phyloP scores from a whole-genome alignment of 2,888 invertebrate genomes.

The Hetaerina titia region DNA sequence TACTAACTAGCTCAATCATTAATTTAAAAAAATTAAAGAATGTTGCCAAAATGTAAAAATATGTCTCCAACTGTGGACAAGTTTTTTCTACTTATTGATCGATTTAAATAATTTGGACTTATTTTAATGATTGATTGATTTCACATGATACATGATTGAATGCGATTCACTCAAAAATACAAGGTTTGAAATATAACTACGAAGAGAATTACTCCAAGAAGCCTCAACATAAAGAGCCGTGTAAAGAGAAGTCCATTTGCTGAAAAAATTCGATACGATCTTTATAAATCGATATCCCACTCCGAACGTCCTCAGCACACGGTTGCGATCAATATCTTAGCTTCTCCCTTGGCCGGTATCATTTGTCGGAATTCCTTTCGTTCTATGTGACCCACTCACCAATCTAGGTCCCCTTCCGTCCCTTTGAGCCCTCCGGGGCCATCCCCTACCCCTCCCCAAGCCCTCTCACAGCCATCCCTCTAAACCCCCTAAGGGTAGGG shows the following conservation, averaged over 20 bases:
- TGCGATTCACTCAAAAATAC: too few relatives aligned
- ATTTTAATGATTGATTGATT: too few relatives aligned
- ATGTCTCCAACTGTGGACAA: too few relatives aligned
- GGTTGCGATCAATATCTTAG: neutral
- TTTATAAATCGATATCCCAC: neutral
- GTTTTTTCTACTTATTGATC: too few relatives aligned
- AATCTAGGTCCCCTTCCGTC: neutral
- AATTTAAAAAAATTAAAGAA: too few relatives aligned
- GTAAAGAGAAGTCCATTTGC: neutral
- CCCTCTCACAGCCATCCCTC: neutral
- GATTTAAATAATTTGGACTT: too few relatives aligned
- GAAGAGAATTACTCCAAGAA: neutral
- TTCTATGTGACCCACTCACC: neutral
- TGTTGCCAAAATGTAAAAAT: too few relatives aligned
- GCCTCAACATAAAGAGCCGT: neutral
- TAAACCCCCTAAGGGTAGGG: constrained; percentile 21
- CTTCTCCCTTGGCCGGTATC: neutral
- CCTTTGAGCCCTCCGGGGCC: constrained; percentile 4
- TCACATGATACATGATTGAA: too few relatives aligned
- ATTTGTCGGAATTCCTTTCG: constrained; percentile 26
- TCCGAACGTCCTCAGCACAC: neutral
- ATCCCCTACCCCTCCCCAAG: neutral
- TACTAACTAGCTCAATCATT: too few relatives aligned
- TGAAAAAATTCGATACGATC: neutral
- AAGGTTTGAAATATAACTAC: too few relatives aligned